Evolutionary conservation across 2,113 vertebrate species (phyloP), one percentile per base, ranked within the genome.

Genomic region (Cyprinodon brontotheroides): DNA sequence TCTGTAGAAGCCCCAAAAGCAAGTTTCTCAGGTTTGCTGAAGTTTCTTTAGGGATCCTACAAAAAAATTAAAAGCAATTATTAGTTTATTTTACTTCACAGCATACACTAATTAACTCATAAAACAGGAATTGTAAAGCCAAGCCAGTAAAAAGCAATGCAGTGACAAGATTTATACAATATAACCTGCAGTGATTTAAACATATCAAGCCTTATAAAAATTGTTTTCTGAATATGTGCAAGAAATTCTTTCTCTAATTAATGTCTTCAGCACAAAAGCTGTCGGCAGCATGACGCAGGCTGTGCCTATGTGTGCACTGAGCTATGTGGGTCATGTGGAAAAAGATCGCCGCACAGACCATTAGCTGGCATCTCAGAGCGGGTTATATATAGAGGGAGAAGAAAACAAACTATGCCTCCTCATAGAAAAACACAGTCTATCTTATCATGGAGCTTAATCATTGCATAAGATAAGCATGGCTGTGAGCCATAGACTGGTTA

Each of bases 41-140:
- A 0, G 97, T 98, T 92, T 98, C 97, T 71, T 96, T 94, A 15
- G 98, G 98, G 92, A 98, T 96, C 85, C 98, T 99, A 92, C 14
- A 65, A 79, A 87, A 76, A 76, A 62, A 3, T 77, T 4, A 79
- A 20, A 68, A 3, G 4, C 14, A 12, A 29, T 29, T 29, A 41
- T 36, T n/a, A 6, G 17, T 7, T 57, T 57, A n/a, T 57, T 57
- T 57, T 9, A 57, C n/a, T 57, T 57, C 50, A 57, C 50, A 57
- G n/a, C n/a, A 10, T 2, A 57, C 48, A 4, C 20, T 29, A 29
- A 57, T 9, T 41, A 41, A 9, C 9, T n/a, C 8, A 57, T 20
- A 57, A 57, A 20, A 57, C 50, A 10, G 14, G 17, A 57, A 57
- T 3, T 57, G 50, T 57, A 57, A 57, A 57, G 50, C 17, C 50